Evolutionary conservation across 2,888 invertebrate genomes (phyloP).

Genomic region (Apodemia zela): DNA sequence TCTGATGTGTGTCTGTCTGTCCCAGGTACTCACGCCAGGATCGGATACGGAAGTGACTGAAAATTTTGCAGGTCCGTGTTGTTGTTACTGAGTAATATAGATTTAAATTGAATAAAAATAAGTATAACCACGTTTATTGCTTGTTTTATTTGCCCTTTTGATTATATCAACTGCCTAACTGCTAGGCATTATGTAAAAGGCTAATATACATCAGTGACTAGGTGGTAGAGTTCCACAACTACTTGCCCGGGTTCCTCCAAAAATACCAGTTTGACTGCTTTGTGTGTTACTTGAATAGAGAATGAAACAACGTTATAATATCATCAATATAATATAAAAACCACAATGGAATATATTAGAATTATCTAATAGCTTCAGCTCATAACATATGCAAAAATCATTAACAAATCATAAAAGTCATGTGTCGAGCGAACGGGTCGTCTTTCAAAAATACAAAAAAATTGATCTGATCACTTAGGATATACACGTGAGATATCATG

Average conservation of each 20-base stretch:
- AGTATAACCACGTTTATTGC: constrained; percentile 49
- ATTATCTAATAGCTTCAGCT: neutral
- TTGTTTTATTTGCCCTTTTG: constrained; percentile 16
- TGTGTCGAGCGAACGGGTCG: too few relatives aligned
- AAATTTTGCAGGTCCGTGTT: constrained; percentile 59
- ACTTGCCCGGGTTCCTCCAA: too few relatives aligned
- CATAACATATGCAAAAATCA: neutral
- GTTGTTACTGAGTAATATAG: constrained; percentile 28
- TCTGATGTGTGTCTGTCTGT: too few relatives aligned
- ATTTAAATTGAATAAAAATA: constrained; percentile 58
- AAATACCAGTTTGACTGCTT: too few relatives aligned
- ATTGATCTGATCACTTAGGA: too few relatives aligned
- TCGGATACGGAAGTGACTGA: constrained; percentile 42
- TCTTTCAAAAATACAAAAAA: too few relatives aligned
- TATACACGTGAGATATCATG: too few relatives aligned
- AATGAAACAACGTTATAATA: neutral
- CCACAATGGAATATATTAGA: neutral
- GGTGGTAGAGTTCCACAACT: too few relatives aligned
- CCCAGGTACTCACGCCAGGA: constrained; percentile 23
- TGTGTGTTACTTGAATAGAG: too few relatives aligned
- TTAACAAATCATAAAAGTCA: neutral
- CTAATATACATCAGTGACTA: too few relatives aligned
- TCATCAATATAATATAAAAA: constrained; percentile 9
- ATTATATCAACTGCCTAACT: too few relatives aligned
- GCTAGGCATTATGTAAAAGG: too few relatives aligned